Evolutionary conservation across 2,797 vertebrate genomes (phyloP), one percentile per base, ranked within the genome.

Genomic region (Squalus acanthias): DNA sequence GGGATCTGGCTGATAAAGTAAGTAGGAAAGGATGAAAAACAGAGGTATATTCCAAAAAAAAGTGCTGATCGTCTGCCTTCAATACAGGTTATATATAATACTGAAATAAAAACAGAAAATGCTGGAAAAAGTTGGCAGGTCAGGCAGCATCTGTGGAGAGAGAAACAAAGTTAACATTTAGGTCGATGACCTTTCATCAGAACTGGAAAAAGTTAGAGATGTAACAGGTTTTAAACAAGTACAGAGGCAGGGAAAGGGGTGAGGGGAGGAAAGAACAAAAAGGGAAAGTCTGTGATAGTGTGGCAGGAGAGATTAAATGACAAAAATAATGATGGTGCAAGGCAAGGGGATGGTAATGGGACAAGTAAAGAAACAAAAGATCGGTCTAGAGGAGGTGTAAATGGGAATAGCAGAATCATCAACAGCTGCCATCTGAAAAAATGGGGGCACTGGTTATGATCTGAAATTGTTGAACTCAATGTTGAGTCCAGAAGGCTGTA

Each of bases 1-100:
- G 99, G 99, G 99, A 99, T 97, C 98, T 99, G 96, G 98, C 97
- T 0, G 99, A 99, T 97, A 99, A 99, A 98, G 99, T 99, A 97
- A 97, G 96, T 60, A 46, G 26, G n/a, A 67, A 70, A 74, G 26
- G n/a, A 69, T 93, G 13, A 57, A 70, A 29, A 95, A 95, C 5
- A 17, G 70, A 7, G 29, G 5, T 76, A 2, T 70, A 95, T 95
- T 95, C 50, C 50, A 33, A 74, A 95, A 60, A 46, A 8, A 46
- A 39, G 39, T 70, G n/a, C 20, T 70, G 67, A 92, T 8, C 2
- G 10, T 94, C 33, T 94, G 92, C 39, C 92, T 22, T 39, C 65
- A 91, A 69, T 10, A 46, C 17, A 65, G 24, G 87, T 88, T 88
- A 53, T 6, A 57, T 57, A 57, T 29, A 50, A 88, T 88, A 5